Evolutionary conservation across 92 coral and sea anemone species (phyloP).

Genomic region (Phenganax subtilis): DNA sequence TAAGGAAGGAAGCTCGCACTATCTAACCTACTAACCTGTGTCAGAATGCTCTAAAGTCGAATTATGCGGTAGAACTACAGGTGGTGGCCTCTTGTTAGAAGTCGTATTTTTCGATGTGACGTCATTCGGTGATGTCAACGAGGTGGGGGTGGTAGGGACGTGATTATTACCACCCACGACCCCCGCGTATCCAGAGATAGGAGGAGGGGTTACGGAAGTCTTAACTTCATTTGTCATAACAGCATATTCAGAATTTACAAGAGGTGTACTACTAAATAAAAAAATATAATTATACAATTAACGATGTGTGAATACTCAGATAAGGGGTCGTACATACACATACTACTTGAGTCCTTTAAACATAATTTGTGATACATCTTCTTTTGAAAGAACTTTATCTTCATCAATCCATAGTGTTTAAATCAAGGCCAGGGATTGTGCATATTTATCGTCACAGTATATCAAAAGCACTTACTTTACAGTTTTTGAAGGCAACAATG

Average conservation of each 20-base stretch:
- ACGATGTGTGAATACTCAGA: not conserved
- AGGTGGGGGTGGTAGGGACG: conserved; percentile 44
- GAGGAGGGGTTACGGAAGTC: conserved; percentile 62
- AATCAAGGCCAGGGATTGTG: no score
- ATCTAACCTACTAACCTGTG: conserved; percentile 17
- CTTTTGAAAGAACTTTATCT: no score
- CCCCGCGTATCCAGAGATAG: conserved; percentile 94
- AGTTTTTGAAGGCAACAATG: conserved; percentile 51
- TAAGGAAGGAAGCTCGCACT: no score
- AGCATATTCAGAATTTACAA: conserved; percentile 23
- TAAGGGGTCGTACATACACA: no score
- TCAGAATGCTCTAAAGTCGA: conserved; percentile 4
- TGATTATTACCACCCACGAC: conserved; percentile 83
- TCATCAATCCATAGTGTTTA: no score
- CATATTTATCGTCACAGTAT: no score
- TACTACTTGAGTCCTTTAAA: no score
- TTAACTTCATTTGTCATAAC: not conserved
- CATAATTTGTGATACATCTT: no score
- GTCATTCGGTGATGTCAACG: conserved; percentile 36
- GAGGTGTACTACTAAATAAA: conserved; percentile 6
- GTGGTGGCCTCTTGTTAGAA: conserved; percentile 17
- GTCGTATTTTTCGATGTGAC: conserved; percentile 39
- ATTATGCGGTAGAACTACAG: conserved; percentile 6
- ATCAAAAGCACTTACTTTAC: conserved; percentile 60
- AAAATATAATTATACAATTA: not conserved